Evolutionary conservation across 1,140 invertebrate species (phyloP), one percentile per base, ranked within the genome.

Genomic region (Aradophagus sp.): DNA sequence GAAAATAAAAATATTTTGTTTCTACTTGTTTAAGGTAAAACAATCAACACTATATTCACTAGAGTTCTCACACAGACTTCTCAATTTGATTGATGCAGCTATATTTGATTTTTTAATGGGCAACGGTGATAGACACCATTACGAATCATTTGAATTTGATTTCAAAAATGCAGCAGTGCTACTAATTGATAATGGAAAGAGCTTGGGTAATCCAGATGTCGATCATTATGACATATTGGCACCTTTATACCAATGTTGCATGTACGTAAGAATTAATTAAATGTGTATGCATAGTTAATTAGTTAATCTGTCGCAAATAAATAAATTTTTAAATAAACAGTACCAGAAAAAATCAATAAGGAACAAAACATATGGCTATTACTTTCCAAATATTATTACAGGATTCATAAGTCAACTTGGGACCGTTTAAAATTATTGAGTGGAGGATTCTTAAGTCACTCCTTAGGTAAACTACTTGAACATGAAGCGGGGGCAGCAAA

Each of bases 71-170:
- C 89, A 87, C 62, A 87, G 91, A 34, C 82, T 98, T 16, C 85
- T 97, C 38, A 95, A 98, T 84, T 86, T 98, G 27, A 89, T 97
- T 45, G 96, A 97, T 83, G 90, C 91, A 10, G 87, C 94, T 1
- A 90, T 97, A 63, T 96, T 98, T 81, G 96, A 98, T 85, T 98
- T 96, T 84, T 86, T 98, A 1, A 92, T 97, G 80, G 95, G 95
- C 80, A 98, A 98, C 87, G 96, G 95, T 1, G 96, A 98, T 85
- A 87, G 96, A 11, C 96, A 98, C 87, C 93, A 95, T 80, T 97
- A 95, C 78, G 95, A 98, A 85, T 89, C 92, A 2, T 88, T 94
- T 39, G 75, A 86, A 55, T 80, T 84, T 26, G 83, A 85, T 74
- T 79, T 86, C 29, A 79, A 85, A 8, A 89, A 92, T 77, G 89